These are phyloP conservation scores for Parnassius smintheus DNA, from an alignment of 2,888 invertebrate species.

Conservation along the genomic window DNA sequence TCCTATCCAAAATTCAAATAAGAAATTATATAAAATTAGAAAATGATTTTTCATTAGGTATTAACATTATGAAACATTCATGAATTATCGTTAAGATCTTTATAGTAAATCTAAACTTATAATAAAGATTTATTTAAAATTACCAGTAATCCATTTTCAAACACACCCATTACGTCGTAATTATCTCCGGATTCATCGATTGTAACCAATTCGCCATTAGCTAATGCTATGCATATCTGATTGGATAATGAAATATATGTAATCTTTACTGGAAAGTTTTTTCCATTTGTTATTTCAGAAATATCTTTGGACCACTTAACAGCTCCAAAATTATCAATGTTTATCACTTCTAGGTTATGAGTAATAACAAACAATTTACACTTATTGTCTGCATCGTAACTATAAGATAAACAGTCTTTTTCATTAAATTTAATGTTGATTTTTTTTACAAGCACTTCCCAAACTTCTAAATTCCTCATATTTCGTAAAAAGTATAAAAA, in stretches of 20 bases:
- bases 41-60: no score
- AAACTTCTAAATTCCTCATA: slow-evolving; percentile 67
- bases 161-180: slow-evolving; percentile 57
- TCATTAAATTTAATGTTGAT: slow-evolving; percentile 43
- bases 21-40: no score
- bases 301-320: slow-evolving; percentile 59
- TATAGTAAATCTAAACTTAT: no score
- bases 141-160: slow-evolving; percentile 63
- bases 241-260: slow-evolving; percentile 60
- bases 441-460: slow-evolving; percentile 53
- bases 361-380: slow-evolving; percentile 62
- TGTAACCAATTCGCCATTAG: slow-evolving; percentile 65
- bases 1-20: no score
- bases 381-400: slow-evolving; percentile 54
- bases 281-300: slow-evolving; percentile 49
- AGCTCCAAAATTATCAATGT: slow-evolving; percentile 52
- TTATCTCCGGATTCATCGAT: slow-evolving; percentile 49
- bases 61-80: no score
- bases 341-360: slow-evolving; percentile 58
- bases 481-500: not conserved
- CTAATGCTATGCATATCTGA: slow-evolving; percentile 58
- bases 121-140: slow-evolving; percentile 29
- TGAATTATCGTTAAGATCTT: no score
- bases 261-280: slow-evolving; percentile 70
- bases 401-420: slow-evolving; percentile 51